Evolutionary conservation across 2,888 invertebrate genomes (phyloP), one percentile per base, ranked within the genome.

Genomic region (Idaea straminata): DNA sequence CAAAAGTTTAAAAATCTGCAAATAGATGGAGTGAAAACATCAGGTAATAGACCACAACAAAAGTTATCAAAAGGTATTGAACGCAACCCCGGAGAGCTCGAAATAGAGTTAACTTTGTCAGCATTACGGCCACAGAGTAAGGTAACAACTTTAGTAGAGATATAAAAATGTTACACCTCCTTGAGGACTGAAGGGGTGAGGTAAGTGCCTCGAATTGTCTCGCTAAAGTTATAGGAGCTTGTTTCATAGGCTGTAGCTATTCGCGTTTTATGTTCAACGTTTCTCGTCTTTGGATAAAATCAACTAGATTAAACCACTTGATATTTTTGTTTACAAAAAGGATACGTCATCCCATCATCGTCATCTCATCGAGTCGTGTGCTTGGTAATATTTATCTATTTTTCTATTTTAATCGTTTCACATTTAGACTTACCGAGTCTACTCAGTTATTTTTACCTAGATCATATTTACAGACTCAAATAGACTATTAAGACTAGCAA

Each of bases 91-190:
- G 13, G 1, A 25, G 47, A 47, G 47, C 47, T 47, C 47, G 47
- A 7, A 47, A 47, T 47, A 47, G 10, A 47, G 47, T 47, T 13
- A 47, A 47, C 47, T 10, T 47, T 13, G 47, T 6, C 47, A 13
- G 47, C 47, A 13, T 47, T 47, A 47, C 47, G 47, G 47, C 47
- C 47, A 4, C 47, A 5, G 36, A 36, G 36, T 7, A 13, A 47
- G 47, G 47, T 47, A 47, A 47, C 47, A 47, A 47, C 13, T 47
- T 47, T 47, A 47, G 47, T 47, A 13, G 6, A 5, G 47, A 47
- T 47, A 47, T 47, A 47, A 47, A 47, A 47, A 47, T 47, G 47
- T 47, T 47, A 47, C 47, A 47, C 47, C 47, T 47, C 47, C 47
- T 47, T 10, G 47, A 47, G 47, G 47, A 47, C 47, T 36, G 47